A percentile compares a stretch with the other conserved stretches of the same genome.
Conservation (phyloP, 1,140 invertebrate genomes). For the Microplitis mediator region DNA sequence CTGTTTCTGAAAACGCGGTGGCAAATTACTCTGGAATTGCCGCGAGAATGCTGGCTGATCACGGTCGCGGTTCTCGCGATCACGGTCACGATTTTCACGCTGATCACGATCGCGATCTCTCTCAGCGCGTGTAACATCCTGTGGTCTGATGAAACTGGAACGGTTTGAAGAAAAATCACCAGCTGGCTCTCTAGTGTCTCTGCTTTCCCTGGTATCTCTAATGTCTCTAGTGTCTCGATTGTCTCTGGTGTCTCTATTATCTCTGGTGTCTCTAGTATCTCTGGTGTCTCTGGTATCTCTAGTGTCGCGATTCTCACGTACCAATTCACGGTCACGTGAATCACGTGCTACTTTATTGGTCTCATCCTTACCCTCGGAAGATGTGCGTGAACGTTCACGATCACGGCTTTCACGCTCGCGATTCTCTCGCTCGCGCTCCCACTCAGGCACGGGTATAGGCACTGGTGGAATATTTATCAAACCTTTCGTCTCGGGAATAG, state of each 20-base stretch:
- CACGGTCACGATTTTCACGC: slow-evolving; percentile 44
- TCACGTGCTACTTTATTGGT: slow-evolving; percentile 39
- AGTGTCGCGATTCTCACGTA: slow-evolving; percentile 27
- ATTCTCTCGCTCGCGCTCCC: slow-evolving; percentile 65
- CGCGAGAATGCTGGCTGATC: slow-evolving; percentile 68
- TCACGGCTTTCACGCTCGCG: slow-evolving; percentile 55
- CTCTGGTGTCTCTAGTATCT: slow-evolving; percentile 30
- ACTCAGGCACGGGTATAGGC: slow-evolving; percentile 63
- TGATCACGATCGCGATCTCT: slow-evolving; percentile 58
- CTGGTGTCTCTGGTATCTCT: too few relatives aligned
- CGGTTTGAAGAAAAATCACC: slow-evolving; percentile 36
- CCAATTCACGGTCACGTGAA: slow-evolving; percentile 35
- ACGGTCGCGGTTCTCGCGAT: slow-evolving; percentile 52
- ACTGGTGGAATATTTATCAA: slow-evolving; percentile 55
- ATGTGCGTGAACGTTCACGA: slow-evolving; percentile 57
- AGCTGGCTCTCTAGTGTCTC: slow-evolving; percentile 32
- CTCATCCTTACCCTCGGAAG: slow-evolving; percentile 64
- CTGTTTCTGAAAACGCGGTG: slow-evolving; percentile 84
- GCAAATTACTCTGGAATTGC: slow-evolving; percentile 79
- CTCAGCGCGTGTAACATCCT: slow-evolving; percentile 56
- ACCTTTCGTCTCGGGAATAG: slow-evolving; percentile 50
- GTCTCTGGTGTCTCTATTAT: background rate
- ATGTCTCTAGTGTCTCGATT: slow-evolving; percentile 25
- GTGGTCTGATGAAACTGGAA: slow-evolving; percentile 40
- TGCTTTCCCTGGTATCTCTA: too few relatives aligned